These are phyloP conservation scores for Mylabris phalerata DNA, from an alignment of 1,140 invertebrate genomes.

Conservation along the genomic window DNA sequence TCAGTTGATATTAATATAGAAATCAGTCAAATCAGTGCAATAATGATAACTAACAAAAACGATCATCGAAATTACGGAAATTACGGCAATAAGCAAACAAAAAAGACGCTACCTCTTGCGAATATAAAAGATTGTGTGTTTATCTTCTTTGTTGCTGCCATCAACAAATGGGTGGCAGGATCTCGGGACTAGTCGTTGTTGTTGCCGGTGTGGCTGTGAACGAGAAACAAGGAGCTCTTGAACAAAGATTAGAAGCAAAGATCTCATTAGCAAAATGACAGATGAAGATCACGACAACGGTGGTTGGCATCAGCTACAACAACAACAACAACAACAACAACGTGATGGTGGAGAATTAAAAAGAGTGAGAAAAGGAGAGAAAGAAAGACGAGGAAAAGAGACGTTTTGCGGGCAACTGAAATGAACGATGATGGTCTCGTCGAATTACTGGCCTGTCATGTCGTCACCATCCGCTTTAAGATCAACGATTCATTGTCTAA, in stretches of 20 bases:
- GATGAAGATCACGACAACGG: conserved; percentile 29
- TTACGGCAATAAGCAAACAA: no score
- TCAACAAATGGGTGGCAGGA: no score
- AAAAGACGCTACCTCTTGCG: no score
- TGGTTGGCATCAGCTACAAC: conserved; percentile 11
- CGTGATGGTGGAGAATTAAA: background rate
- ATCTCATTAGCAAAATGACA: conserved; percentile 37
- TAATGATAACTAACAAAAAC: no score
- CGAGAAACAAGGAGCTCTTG: conserved; percentile 10
- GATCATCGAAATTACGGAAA: no score
- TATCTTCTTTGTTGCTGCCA: no score
- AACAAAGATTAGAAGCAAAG: conserved; percentile 30
- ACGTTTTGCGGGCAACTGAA: no score
- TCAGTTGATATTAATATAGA: conserved; percentile 13
- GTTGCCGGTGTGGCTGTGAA: no score
- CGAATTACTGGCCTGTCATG: conserved; percentile 26
- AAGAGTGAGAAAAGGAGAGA: no score
- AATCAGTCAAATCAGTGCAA: conserved; percentile 13
- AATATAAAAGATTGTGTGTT: no score
- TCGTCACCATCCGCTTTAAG: background rate
- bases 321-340: background rate
- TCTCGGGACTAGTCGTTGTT: no score
- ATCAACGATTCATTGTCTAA: conserved; percentile 37
- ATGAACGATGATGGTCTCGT: conserved; percentile 18
- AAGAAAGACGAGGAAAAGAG: no score